These are phyloP conservation scores for Lerista edwardsae DNA, from an alignment of 2,797 vertebrate species.

Conservation along the genomic window DNA sequence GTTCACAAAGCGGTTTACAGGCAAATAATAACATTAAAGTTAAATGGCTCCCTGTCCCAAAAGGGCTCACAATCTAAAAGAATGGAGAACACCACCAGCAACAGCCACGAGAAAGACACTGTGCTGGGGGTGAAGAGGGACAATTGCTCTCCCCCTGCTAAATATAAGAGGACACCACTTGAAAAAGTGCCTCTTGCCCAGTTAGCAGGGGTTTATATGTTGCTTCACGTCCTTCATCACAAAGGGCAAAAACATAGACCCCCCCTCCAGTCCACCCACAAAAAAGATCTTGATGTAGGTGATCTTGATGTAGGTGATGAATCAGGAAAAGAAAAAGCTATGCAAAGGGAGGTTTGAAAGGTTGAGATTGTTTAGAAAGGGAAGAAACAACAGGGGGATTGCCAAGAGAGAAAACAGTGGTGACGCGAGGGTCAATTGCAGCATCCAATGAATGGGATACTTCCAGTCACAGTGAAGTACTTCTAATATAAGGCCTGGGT, in stretches of 20 bases:
- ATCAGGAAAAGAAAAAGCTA: neutral
- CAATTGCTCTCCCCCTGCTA: no score
- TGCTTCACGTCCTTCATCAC: neutral
- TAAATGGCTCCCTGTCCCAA: no score
- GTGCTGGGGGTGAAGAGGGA: no score
- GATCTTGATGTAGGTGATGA: neutral
- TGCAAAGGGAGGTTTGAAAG: neutral
- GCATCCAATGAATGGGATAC: constrained; percentile 2
- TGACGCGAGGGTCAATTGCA: neutral
- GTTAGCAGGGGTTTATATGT: no score
- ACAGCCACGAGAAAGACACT: no score
- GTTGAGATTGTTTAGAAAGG: neutral
- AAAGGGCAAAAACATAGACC: neutral
- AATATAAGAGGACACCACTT: no score
- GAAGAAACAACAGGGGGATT: constrained; percentile 11
- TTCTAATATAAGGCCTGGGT: neutral
- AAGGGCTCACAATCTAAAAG: no score
- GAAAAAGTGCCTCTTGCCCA: no score
- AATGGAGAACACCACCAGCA: no score
- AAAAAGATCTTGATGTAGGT: neutral
- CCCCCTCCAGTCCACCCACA: no score
- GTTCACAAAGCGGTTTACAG: no score
- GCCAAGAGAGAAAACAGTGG: neutral
- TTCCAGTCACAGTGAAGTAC: neutral
- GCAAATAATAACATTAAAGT: no score